Evolutionary conservation across 2,797 vertebrate genomes (phyloP), one percentile per base, ranked within the genome.

Genomic region (Aldrovandia affinis): DNA sequence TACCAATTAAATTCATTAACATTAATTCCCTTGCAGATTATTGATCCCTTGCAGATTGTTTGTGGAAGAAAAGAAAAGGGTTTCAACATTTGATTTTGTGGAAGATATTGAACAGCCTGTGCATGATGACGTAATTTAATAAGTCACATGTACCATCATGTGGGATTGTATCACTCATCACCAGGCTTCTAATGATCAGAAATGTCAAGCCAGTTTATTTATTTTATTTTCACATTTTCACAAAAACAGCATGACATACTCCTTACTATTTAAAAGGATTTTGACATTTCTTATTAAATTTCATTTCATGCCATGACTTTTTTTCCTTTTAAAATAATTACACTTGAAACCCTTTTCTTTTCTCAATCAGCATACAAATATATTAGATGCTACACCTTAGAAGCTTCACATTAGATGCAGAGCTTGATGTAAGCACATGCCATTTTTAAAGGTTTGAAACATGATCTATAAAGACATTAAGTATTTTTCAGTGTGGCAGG

Each of bases 1-100:
- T 77, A 28, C 55, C 59, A 59, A 65, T 83, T 83, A 83, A 83
- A 83, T 83, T 33, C 83, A n/a, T 54, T 78, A 33, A 47, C 18
- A 6, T 55, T 78, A 22, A 68, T 75, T 44, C 28, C 54, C 73
- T 78, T n/a, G n/a, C n/a, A n/a, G n/a, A n/a, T n/a, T n/a, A n/a
- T n/a, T 78, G 82, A 57, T 83, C 70, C 50, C 42, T 55, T 57
- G 18, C n/a, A 78, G 65, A 77, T 77, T 61, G 28, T 44, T 39
- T 70, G 15, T 47, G 61, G n/a, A n/a, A n/a, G n/a, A n/a, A n/a
- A n/a, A n/a, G n/a, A n/a, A n/a, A n/a, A n/a, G n/a, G n/a, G n/a
- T n/a, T n/a, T n/a, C 6, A 57, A 14, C 18, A 20, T 57, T 20
- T 57, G n/a, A 42, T 3, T 6, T 44, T 10, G 18, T 75, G 70